Conservation (phyloP, 2,888 invertebrate species). For the Lepidochrysops patricia region DNA sequence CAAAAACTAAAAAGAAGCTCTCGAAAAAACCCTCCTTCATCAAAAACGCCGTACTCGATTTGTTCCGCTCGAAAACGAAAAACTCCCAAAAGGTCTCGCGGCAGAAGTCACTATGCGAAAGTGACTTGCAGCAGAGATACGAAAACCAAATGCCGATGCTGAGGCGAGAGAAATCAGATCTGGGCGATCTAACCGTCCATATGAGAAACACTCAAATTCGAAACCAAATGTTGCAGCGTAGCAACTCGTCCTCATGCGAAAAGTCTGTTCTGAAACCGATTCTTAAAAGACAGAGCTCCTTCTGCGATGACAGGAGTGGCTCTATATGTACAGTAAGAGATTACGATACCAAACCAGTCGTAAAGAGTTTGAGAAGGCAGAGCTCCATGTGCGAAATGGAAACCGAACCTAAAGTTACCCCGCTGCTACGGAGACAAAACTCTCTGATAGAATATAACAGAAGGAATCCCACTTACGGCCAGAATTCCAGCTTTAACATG, state of each 20-base stretch:
- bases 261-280: constrained; percentile 64
- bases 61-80: constrained; percentile 72
- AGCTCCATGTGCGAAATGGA: constrained; percentile 72
- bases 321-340: constrained; percentile 63
- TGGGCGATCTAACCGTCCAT: constrained; percentile 57
- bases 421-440: constrained; percentile 67
- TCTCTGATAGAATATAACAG: constrained; percentile 70
- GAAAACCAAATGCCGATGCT: constrained; percentile 49
- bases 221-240: constrained; percentile 66
- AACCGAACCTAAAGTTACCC: constrained; percentile 73
- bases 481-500: constrained; percentile 66
- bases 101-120: constrained; percentile 68
- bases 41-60: constrained; percentile 69
- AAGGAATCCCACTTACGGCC: constrained; percentile 57
- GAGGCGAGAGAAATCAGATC: constrained; percentile 65
- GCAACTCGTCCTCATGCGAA: constrained; percentile 68
- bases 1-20: constrained; percentile 74
- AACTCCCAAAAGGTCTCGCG: constrained; percentile 64
- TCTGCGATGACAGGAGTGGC: constrained; percentile 64
- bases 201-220: constrained; percentile 61
- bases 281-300: constrained; percentile 66
- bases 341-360: constrained; percentile 60
- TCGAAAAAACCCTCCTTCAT: constrained; percentile 73
- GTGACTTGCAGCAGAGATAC: constrained; percentile 61
- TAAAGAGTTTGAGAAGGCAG: constrained; percentile 55